phyloP scores from a whole-genome alignment of 2,797 vertebrate species.

The Propithecus deckenii region DNA sequence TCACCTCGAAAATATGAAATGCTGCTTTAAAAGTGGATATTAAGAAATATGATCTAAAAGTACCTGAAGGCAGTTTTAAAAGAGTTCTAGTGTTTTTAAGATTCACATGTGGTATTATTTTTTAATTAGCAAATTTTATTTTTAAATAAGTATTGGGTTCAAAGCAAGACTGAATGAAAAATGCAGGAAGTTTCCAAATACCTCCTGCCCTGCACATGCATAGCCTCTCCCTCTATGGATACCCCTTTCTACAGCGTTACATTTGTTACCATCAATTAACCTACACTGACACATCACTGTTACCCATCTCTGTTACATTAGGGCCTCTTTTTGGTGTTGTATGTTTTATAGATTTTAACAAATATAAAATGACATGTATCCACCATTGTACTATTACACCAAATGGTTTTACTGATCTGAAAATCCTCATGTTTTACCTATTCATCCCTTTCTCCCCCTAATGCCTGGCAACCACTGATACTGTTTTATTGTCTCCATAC shows the following conservation, averaged over 20 bases:
- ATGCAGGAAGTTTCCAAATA: neutral
- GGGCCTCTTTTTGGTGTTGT: neutral
- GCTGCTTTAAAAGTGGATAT: neutral
- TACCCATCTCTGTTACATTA: neutral
- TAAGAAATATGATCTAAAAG: neutral
- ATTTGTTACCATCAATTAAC: neutral
- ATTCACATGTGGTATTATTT: neutral
- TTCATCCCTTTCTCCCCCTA: neutral
- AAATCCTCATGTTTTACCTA: neutral
- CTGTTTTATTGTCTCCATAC: neutral
- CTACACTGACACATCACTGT: neutral
- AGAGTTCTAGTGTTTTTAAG: neutral
- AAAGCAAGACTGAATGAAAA: neutral
- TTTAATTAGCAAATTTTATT: neutral
- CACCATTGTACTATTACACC: too few species aligned
- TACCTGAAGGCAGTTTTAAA: neutral
- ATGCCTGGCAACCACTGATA: too few species aligned
- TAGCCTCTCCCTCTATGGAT: fast-evolving
- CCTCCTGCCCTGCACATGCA: fast-evolving
- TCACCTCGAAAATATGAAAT: neutral
- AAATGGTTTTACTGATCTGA: neutral
- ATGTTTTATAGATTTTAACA: neutral
- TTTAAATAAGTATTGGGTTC: neutral
- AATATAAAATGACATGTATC: neutral
- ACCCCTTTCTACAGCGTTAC: neutral